Base-by-base conservation (phyloP, 2,797 vertebrate genomes). In the Toxotes lorentzi region DNA sequence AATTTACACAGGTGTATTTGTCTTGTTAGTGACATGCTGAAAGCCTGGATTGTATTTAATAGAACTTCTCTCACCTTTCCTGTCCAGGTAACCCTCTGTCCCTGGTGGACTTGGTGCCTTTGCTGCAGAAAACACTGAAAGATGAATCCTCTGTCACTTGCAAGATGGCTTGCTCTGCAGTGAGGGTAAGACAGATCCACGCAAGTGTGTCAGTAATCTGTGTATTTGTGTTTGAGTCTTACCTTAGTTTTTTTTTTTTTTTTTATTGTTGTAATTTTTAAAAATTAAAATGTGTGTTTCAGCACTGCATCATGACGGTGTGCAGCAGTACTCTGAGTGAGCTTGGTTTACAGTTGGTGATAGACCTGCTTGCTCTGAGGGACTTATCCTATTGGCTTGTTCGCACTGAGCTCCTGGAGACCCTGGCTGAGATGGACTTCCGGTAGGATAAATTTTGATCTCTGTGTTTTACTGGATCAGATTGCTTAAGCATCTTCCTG, bases 61-160 rank as follows among this genome's bases (percentile, higher is more conserved):
- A 17, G 30, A n/a, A 41, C 27, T 63, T 1, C n/a, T 62, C 34
- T 73, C 14, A 16, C 11, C 43, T 11, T 9, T 50, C 58, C 45
- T 57, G 47, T 80, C 23, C 88, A 99, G 98, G 97, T 85, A 98
- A 95, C 90, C 91, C 90, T 8, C 88, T 99, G 91, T 97, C 97
- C 66, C 91, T 98, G 91, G 94, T 90, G 88, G 97, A 98, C 85
- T 96, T 98, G 86, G 90, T 99, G 78, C 97, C 97, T 89, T 92
- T 99, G 73, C 93, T 99, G 50, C 97, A 94, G 90, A 97, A 93
- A 79, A 95, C 95, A 0, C 86, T 99, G 51, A 97, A 96, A 89
- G 98, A 99, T 24, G 97, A 98, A 47, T 99, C 97, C 8, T 99
- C 98, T 0, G 98, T 99, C 48, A 98, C 98, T 0, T 99, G 98